Percentiles rank a stretch among this genome's conserved stretches.
phyloP scores from a whole-genome alignment of 2,888 invertebrate species.

The Drosophila kuntzei region DNA sequence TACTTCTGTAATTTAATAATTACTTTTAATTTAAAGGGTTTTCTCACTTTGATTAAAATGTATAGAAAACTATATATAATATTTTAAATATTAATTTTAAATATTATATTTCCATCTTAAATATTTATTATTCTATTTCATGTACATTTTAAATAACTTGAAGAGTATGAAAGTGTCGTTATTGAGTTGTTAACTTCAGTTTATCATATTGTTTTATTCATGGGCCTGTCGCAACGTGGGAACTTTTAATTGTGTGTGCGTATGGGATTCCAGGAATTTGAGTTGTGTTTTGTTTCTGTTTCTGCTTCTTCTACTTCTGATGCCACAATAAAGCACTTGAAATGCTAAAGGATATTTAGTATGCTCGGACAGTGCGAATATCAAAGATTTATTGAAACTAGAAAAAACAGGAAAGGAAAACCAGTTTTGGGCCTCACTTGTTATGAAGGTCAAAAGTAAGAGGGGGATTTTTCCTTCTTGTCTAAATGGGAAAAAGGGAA shows the following conservation, averaged over 20 bases:
- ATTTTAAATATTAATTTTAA: too few species aligned
- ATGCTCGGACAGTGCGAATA: constrained; percentile 68
- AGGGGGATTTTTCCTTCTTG: not conserved
- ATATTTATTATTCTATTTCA: not conserved
- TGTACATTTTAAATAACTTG: too few species aligned
- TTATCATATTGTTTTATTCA: constrained; percentile 70
- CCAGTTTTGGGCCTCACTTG: constrained; percentile 62
- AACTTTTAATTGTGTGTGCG: constrained; percentile 77
- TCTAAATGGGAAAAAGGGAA: not conserved
- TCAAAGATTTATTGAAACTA: constrained; percentile 70
- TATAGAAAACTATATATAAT: too few species aligned
- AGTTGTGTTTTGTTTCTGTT: constrained; percentile 17
- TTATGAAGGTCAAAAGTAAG: constrained; percentile 37
- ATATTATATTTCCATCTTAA: not conserved
- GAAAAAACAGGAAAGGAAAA: constrained; percentile 5
- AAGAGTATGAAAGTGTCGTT: constrained; percentile 29
- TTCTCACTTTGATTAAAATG: too few species aligned
- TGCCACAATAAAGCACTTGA: constrained; percentile 55
- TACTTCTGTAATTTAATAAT: too few species aligned
- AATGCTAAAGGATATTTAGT: constrained; percentile 73
- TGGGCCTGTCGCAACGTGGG: constrained; percentile 64
- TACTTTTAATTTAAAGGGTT: too few species aligned
- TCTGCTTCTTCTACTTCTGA: constrained; percentile 1
- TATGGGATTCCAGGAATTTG: constrained; percentile 63
- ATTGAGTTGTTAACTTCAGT: not conserved